Evolutionary conservation across 2,888 invertebrate species (phyloP), one percentile per base, ranked within the genome.

Genomic region (Junonia oenone): DNA sequence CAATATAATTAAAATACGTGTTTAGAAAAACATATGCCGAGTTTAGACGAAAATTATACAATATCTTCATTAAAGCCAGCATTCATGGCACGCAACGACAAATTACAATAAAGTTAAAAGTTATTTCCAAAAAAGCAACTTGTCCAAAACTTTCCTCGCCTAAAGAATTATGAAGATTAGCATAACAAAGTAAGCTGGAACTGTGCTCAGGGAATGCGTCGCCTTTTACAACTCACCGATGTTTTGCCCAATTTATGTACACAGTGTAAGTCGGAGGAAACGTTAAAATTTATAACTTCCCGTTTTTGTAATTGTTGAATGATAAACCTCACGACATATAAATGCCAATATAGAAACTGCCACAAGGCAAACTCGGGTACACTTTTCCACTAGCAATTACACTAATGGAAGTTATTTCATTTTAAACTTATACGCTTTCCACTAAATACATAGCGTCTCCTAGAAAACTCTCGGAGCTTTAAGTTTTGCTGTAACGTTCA

Each of bases 161-260:
- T 75, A 75, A 84, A 87, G 86, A 87, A 89, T 88, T 88, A 86
- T 86, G 81, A 83, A 83, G 83, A 89, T 88, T 89, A 87, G 84
- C 89, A 89, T 89, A 88, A 89, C 89, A 88, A 89, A 87, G 87
- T 86, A 80, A 84, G 72, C 80, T 76, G 79, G 73, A 80, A 78
- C 87, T 81, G 83, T 81, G 75, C 81, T 83, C 79, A 74, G 72
- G 75, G 76, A 81, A 81, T 83, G 83, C 81, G 80, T 78, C 72
- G 76, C 73, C 72, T 80, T 81, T 76, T 71, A 71, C 72, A 74
- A 74, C 73, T 78, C 71, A 71, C 61, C 73, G 79, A 80, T 78
- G 76, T 76, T 69, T 68, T 63, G 63, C 68, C 63, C 62, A 62
- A 63, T 69, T 70, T 68, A 70, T 71, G 69, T 62, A 58, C 58